Percentiles rank a stretch among this genome's conserved stretches.
phyloP scores from a whole-genome alignment of 1,140 invertebrate species.

The Chironomus striatipennis region DNA sequence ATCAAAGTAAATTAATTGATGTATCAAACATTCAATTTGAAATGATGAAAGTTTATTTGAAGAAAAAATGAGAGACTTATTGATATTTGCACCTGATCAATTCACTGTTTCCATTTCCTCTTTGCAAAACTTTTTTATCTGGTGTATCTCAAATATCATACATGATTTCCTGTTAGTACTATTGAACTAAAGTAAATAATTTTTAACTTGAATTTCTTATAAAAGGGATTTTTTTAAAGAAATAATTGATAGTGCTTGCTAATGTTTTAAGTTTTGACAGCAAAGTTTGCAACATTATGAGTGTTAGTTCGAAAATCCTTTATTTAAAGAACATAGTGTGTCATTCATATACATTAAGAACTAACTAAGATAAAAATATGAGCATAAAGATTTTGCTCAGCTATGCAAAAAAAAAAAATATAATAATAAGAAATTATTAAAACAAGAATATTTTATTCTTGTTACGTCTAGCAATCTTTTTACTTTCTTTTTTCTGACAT shows the following conservation, averaged over 20 bases:
- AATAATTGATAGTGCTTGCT: too few species aligned
- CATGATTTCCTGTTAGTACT: neutral
- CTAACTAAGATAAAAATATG: too few species aligned
- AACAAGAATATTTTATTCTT: neutral
- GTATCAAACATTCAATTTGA: neutral
- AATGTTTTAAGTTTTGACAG: too few species aligned
- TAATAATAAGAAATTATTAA: neutral
- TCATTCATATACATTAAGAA: too few species aligned
- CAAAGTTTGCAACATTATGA: too few species aligned
- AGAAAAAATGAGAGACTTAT: neutral
- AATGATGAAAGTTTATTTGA: neutral
- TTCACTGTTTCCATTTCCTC: neutral
- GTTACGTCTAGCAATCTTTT: neutral
- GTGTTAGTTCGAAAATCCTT: too few species aligned
- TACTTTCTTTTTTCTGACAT: neutral
- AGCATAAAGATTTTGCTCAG: too few species aligned
- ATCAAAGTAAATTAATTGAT: too few species aligned
- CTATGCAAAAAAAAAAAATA: too few species aligned
- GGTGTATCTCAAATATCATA: neutral
- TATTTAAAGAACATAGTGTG: too few species aligned
- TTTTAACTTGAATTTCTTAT: too few species aligned
- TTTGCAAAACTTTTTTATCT: neutral
- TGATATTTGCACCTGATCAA: slow-evolving; percentile 12
- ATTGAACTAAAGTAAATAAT: too few species aligned
- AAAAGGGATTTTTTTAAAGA: neutral